These are phyloP conservation scores for Rattus norvegicus DNA, from an alignment of 2,113 vertebrate species.

Conservation along the genomic window GRCr8 NC_086023.1:141604001-141604500, in stretches of 20 bases:
- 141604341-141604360: neutral
- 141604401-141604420: constrained; percentile 38
- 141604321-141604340: neutral
- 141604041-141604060: neutral
- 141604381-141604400: constrained; percentile 25
- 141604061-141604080: constrained; percentile 1
- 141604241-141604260: neutral
- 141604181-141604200: neutral
- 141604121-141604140: neutral
- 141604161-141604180: neutral
- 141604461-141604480: constrained; percentile 75
- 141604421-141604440: constrained; percentile 77
- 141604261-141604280: neutral
- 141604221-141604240: neutral
- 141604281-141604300: fast-evolving
- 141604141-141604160: neutral
- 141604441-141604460: constrained; percentile 78
- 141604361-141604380: constrained; percentile 22
- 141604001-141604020: neutral
- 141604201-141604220: fast-evolving
- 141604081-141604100: neutral
- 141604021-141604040: neutral
- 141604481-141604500: constrained; percentile 75
- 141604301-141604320: neutral
- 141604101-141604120: neutral